Percentiles rank a stretch among this genome's conserved stretches.
phyloP scores from a whole-genome alignment of 2,113 vertebrate genomes.

The Orycteropus afer region DNA sequence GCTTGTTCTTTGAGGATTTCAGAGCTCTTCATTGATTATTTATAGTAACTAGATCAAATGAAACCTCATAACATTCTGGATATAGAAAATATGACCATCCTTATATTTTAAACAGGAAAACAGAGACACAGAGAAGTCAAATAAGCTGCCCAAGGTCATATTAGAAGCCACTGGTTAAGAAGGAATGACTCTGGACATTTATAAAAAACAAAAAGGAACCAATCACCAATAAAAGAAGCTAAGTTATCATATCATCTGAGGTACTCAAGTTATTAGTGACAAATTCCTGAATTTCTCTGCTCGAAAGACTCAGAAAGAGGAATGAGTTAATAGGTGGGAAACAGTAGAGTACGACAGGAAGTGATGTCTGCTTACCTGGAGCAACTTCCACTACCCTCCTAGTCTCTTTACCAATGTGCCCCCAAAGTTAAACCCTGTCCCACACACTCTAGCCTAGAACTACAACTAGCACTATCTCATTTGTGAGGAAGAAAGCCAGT shows the following conservation, averaged over 20 bases:
- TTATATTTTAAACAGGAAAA: constrained; percentile 46
- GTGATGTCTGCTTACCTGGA: neutral
- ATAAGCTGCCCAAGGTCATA: neutral
- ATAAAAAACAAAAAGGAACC: neutral
- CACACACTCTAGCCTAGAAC: neutral
- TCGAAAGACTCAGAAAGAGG: neutral
- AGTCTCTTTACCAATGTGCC: neutral
- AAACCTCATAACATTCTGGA: constrained; percentile 21
- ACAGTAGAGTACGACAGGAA: neutral
- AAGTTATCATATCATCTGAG: neutral
- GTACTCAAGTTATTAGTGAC: neutral
- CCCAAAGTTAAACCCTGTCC: neutral
- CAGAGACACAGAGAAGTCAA: constrained; percentile 5
- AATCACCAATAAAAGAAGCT: neutral
- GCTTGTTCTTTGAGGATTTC: constrained; percentile 17
- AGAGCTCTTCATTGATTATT: neutral
- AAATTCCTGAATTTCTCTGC: neutral
- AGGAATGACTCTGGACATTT: neutral
- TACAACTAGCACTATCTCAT: neutral
- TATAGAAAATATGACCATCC: neutral
- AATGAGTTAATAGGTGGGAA: neutral
- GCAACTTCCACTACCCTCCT: neutral
- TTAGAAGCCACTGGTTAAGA: neutral
- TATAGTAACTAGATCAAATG: constrained; percentile 29
- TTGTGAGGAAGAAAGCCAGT: neutral